Conservation (phyloP, 1,140 invertebrate species). For the Ephestia elutella region DNA sequence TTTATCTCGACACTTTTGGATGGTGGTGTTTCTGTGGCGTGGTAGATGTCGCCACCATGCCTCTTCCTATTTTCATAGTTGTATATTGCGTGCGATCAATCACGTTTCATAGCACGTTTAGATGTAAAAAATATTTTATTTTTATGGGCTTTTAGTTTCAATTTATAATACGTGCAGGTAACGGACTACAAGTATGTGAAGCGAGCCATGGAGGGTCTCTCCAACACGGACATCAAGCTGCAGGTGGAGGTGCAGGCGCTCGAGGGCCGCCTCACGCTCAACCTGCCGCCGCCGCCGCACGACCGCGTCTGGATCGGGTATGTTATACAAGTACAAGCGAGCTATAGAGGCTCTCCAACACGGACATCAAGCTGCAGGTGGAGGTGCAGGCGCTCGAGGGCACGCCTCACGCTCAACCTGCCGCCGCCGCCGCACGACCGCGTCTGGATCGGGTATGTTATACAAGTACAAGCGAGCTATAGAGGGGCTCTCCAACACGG, state of each 20-base stretch:
- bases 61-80: no score
- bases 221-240: constrained; percentile 92
- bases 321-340: constrained; percentile 81
- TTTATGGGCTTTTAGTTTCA: no score
- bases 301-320: constrained; percentile 92
- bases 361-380: constrained; percentile 90
- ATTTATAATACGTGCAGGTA: constrained; percentile 37
- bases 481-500: constrained; percentile 93
- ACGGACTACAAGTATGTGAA: constrained; percentile 85
- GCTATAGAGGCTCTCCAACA: constrained; percentile 94
- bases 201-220: constrained; percentile 89
- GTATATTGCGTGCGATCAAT: no score
- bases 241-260: constrained; percentile 90
- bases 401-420: constrained; percentile 90
- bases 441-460: constrained; percentile 85
- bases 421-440: constrained; percentile 92
- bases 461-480: constrained; percentile 86
- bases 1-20: no score
- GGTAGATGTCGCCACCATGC: no score
- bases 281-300: constrained; percentile 94
- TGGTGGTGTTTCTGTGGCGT: no score
- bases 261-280: constrained; percentile 89
- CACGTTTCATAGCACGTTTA: no score
- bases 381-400: constrained; percentile 90
- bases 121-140: no score